Evolutionary conservation across 2,888 invertebrate species (phyloP), one percentile per base, ranked within the genome.

Genomic region (Thymelicus acteon): DNA sequence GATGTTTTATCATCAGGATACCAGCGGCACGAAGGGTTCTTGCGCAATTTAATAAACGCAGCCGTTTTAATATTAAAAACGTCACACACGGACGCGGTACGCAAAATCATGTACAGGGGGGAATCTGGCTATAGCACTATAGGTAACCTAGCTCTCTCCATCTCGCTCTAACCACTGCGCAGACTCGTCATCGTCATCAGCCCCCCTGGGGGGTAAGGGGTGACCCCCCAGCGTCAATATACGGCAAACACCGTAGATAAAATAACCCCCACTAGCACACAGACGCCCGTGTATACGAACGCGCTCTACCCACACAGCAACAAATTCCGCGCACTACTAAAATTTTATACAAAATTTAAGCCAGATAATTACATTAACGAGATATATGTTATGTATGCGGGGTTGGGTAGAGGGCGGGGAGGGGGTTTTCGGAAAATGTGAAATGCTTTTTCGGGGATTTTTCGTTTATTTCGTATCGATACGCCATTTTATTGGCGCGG

Each of bases 291-390:
- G 64, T 84, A 83, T 77, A 80, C 61, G 54, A 71, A 72, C 71
- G 62, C 24, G 10, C 7, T 6, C 7, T 10, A 54, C 54, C 6
- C 74, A 74, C 72, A 75, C 73, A 64, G 37, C 52, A 72, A n/a
- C 49, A 15, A 6, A 44, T n/a, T 8, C 7, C 24, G 13, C 69
- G 15, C 48, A 57, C 68, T 57, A 57, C 54, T 24, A 54, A 52
- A 58, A 79, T 82, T 85, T 90, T 90, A 89, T 89, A 90, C 89
- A 89, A 90, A 92, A 90, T 91, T 87, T 85, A 85, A 81, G 80
- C 76, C 80, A 84, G 83, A 85, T 93, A 91, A 92, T 93, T 92
- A 90, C 90, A 89, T 91, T 90, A 88, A 84, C 80, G 77, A 80
- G 81, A 82, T 85, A 83, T 83, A 81, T 81, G 62, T 76, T 78